Conservation (phyloP, 2,797 vertebrate genomes). For the Sus cebifrons region DNA sequence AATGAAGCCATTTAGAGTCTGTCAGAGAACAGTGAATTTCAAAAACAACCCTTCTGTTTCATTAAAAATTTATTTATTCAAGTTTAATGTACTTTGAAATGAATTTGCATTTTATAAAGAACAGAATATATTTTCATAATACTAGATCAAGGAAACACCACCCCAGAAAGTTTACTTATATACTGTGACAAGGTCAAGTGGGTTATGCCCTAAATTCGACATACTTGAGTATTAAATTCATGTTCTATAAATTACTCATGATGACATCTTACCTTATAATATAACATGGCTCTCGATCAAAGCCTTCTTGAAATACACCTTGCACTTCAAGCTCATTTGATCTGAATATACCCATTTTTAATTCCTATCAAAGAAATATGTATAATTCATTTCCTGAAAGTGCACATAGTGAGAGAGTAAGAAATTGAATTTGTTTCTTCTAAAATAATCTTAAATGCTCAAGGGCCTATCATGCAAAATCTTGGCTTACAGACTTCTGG, state of each 20-base stretch:
- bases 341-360: slow-evolving; percentile 50
- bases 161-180: slow-evolving; percentile 42
- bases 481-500: not conserved
- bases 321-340: slow-evolving; percentile 73
- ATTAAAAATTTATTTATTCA: slow-evolving; percentile 82
- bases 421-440: slow-evolving; percentile 46
- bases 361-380: slow-evolving; percentile 62
- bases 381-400: slow-evolving; percentile 60
- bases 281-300: slow-evolving; percentile 60
- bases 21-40: slow-evolving; percentile 56
- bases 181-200: slow-evolving; percentile 69
- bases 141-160: slow-evolving; percentile 67
- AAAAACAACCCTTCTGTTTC: slow-evolving; percentile 2
- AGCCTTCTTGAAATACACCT: slow-evolving; percentile 67
- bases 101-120: slow-evolving; percentile 77
- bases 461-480: slow-evolving; percentile 18
- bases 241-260: slow-evolving; percentile 75
- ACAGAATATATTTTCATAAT: slow-evolving; percentile 74
- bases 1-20: slow-evolving; percentile 67
- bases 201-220: slow-evolving; percentile 55
- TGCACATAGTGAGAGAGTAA: not conserved
- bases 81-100: slow-evolving; percentile 77
- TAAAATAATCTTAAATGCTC: slow-evolving; percentile 54
- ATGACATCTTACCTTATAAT: slow-evolving; percentile 65
- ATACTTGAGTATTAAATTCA: slow-evolving; percentile 71